Evolutionary conservation across 2,113 vertebrate genomes (phyloP), one percentile per base, ranked within the genome.

Genomic region (Mesoclemmys tuberculata): DNA sequence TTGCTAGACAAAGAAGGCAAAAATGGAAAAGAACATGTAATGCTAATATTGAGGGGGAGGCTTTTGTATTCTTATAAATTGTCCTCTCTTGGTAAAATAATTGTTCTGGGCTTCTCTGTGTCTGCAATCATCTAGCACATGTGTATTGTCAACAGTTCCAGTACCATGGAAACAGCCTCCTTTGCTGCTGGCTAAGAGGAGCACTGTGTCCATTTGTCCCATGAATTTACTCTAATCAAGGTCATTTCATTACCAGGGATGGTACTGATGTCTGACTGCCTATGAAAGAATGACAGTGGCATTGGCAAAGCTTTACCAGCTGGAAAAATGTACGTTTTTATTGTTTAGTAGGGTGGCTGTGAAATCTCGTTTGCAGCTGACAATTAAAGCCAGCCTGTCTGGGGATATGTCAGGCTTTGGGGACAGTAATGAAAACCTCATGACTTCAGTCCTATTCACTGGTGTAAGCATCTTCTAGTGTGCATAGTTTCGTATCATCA

Each of bases 311-410:
- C 26, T 2, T 0, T 18, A 2, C 5, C 74, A 19, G 4, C n/a
- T 78, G 4, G 0, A 1, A 51, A 2, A 0, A 0, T 26, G 18
- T 0, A 1, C 0, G 2, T 6, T 46, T n/a, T 48, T 56, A 3
- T 49, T 27, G 1, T 44, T 55, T 54, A 46, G 71, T 38, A 49
- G 46, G 22, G 41, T 1, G 9, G 51, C 9, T 54, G 5, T 38
- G n/a, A 26, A 79, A 19, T 10, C 55, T 74, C 22, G 6, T 68
- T 27, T 5, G 10, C 89, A 64, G 86, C n/a, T 1, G 22, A 94
- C 48, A 9, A 24, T 80, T 7, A 51, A 88, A 81, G 2, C 54
- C 85, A 44, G 44, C 8, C 10, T 26, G 21, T 90, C 46, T 38
- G 52, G 56, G 75, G 85, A 35, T 2, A 8, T 2, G 38, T 61